phyloP scores from a whole-genome alignment of 2,888 invertebrate species.

The Parnassius orleans region DNA sequence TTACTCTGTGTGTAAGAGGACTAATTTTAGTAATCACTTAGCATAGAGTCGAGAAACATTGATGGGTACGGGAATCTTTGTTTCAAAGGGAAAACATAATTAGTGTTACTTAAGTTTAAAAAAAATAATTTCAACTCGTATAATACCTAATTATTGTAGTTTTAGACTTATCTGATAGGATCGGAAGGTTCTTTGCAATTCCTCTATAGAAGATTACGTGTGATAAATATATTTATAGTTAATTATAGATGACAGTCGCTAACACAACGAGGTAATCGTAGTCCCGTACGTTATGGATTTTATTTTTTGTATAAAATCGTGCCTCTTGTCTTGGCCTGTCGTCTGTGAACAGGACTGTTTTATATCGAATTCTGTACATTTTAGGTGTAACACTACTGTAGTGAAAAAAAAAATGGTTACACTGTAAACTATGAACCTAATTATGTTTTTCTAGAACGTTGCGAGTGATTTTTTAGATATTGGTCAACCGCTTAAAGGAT shows the following conservation, averaged over 20 bases:
- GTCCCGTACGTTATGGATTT: constrained; percentile 74
- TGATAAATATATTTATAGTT: constrained; percentile 73
- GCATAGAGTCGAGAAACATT: constrained; percentile 62
- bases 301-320: constrained; percentile 80
- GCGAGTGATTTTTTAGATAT: constrained; percentile 63
- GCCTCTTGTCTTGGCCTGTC: constrained; percentile 80
- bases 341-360: constrained; percentile 72
- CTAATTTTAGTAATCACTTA: constrained; percentile 46
- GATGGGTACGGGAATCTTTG: constrained; percentile 79
- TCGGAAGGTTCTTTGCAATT: constrained; percentile 38
- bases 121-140: constrained; percentile 7
- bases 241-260: constrained; percentile 72
- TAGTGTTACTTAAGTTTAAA: constrained; percentile 48
- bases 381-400: constrained; percentile 63
- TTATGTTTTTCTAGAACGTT: constrained; percentile 70
- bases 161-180: constrained; percentile 25
- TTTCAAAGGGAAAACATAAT: constrained; percentile 76
- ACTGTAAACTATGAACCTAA: constrained; percentile 51
- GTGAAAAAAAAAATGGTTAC: constrained; percentile 35
- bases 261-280: constrained; percentile 66
- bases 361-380: constrained; percentile 60
- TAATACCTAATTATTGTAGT: constrained; percentile 34
- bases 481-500: constrained; percentile 67
- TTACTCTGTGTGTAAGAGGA: constrained; percentile 65
- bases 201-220: constrained; percentile 62